phyloP scores from a whole-genome alignment of 1,140 invertebrate species.

The Battus philenor region DNA sequence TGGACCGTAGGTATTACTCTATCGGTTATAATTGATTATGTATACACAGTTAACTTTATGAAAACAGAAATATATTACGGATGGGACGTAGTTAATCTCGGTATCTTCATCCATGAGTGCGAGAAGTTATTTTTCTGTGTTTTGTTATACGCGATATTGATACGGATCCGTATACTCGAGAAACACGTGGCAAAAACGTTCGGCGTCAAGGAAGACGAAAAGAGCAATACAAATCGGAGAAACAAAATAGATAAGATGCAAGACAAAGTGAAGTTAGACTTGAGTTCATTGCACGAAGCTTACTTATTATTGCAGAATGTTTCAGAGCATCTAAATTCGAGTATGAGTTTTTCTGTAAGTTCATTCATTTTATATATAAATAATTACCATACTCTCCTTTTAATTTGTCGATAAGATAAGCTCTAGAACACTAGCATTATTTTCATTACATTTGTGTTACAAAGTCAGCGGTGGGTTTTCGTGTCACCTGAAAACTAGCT shows the following conservation, averaged over 20 bases:
- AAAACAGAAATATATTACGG: background rate
- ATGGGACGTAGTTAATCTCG: slow-evolving; percentile 16
- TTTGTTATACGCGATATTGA: slow-evolving; percentile 22
- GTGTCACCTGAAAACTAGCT: no score
- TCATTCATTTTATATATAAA: slow-evolving; percentile 17
- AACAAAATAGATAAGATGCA: slow-evolving; percentile 25
- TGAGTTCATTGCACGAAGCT: slow-evolving; percentile 28
- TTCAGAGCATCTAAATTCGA: slow-evolving; percentile 36
- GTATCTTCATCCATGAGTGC: slow-evolving; percentile 26
- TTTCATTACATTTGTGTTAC: no score
- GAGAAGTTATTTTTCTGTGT: slow-evolving; percentile 30
- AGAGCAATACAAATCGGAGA: slow-evolving; percentile 7
- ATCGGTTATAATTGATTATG: slow-evolving; percentile 23
- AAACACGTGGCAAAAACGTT: slow-evolving; percentile 28
- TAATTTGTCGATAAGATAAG: background rate
- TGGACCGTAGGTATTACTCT: slow-evolving; percentile 18
- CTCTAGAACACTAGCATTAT: no score
- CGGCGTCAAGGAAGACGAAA: slow-evolving; percentile 8
- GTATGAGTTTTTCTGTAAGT: slow-evolving; percentile 44
- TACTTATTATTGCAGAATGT: slow-evolving; percentile 43
- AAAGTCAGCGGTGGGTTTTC: no score
- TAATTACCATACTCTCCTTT: background rate
- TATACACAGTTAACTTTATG: slow-evolving; percentile 8
- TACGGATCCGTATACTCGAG: slow-evolving; percentile 27
- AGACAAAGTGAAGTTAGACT: slow-evolving; percentile 28